Conservation (phyloP, 2,888 invertebrate species). For the Drosophila quinaria region DNA sequence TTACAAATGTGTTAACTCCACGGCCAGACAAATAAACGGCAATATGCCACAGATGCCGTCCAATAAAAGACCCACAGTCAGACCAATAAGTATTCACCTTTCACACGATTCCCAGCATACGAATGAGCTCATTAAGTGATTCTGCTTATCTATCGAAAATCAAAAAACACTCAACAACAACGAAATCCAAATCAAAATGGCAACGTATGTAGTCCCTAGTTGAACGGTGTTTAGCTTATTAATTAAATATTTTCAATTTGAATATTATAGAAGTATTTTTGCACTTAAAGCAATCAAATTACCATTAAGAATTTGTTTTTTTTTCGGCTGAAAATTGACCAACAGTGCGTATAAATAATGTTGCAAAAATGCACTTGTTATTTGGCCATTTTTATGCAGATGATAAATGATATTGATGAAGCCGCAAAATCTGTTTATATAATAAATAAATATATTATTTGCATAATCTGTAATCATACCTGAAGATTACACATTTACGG, state of each 20-base stretch:
- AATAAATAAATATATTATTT: too few relatives aligned
- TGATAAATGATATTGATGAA: too few relatives aligned
- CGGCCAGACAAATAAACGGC: constrained; percentile 59
- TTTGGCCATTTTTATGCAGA: too few relatives aligned
- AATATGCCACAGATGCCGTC: constrained; percentile 34
- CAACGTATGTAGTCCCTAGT: constrained; percentile 8
- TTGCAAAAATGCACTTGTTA: too few relatives aligned
- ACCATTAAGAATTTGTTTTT: not conserved
- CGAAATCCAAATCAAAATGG: constrained; percentile 37
- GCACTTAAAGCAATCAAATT: not conserved
- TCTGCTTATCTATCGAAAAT: constrained; percentile 24
- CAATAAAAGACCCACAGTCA: constrained; percentile 26
- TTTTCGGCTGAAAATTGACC: not conserved
- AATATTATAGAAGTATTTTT: not conserved
- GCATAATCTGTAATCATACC: too few relatives aligned
- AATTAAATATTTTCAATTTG: not conserved
- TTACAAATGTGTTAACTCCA: constrained; percentile 24
- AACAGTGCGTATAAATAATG: not conserved
- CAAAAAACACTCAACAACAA: not conserved
- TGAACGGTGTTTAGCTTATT: not conserved
- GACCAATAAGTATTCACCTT: constrained; percentile 64
- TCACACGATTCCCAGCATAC: constrained; percentile 66
- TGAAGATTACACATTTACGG: too few relatives aligned
- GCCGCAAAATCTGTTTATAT: too few relatives aligned
- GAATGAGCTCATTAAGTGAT: constrained; percentile 68